A percentile compares a stretch with the other conserved stretches of the same genome.
Evolutionary conservation across 2,888 invertebrate genomes (phyloP).

Genomic region (Temnothorax rugatulus): DNA sequence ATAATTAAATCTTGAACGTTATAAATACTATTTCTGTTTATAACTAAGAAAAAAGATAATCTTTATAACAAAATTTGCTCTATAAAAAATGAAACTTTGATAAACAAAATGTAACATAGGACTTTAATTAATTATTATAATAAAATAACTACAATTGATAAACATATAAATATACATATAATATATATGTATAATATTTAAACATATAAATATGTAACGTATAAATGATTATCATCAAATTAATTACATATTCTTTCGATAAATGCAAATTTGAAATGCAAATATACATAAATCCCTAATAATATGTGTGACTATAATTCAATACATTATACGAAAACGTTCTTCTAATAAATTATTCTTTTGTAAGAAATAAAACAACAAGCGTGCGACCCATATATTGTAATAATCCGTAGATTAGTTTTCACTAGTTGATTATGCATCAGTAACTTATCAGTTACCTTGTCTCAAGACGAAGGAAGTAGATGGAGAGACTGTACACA

Average conservation of each 20-base stretch:
- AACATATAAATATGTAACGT: background rate
- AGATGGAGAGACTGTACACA: background rate
- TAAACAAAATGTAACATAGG: background rate
- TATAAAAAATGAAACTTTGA: background rate
- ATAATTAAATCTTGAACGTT: background rate
- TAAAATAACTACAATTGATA: background rate
- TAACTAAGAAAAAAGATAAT: background rate
- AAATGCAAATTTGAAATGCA: background rate
- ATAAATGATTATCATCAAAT: background rate
- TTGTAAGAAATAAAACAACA: background rate
- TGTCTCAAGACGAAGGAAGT: constrained; percentile 6
- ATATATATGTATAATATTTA: background rate
- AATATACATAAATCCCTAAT: background rate
- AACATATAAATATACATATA: too few species aligned
- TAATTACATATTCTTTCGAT: background rate
- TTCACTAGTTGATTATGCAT: constrained; percentile 17
- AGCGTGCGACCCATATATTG: background rate
- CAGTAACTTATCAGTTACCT: constrained; percentile 21
- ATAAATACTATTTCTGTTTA: background rate
- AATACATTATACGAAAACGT: background rate
- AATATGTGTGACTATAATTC: background rate
- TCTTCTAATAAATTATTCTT: constrained; percentile 12
- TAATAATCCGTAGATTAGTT: background rate
- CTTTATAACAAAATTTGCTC: background rate
- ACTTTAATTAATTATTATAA: background rate